Evolutionary conservation across 23 tunicate species (phyloP).

Genomic region (Trididemnum miniatum): DNA sequence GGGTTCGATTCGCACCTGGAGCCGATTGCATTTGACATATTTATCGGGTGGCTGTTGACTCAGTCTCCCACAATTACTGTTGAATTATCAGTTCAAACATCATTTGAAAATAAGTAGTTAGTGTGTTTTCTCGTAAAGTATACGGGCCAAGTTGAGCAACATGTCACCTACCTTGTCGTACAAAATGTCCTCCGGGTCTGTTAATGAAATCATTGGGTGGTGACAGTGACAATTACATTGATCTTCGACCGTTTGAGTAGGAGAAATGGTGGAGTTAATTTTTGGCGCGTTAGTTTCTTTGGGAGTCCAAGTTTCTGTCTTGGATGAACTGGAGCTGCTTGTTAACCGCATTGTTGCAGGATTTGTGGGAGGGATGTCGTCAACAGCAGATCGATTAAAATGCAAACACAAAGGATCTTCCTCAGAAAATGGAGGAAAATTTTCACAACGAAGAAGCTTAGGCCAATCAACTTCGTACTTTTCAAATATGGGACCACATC

Average conservation of each 20-base stretch:
- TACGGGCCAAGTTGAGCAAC: too few relatives aligned
- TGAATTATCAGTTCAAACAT: too few relatives aligned
- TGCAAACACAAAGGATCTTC: slow-evolving; percentile 65
- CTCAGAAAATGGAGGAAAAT: slow-evolving; percentile 57
- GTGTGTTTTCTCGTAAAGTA: too few relatives aligned
- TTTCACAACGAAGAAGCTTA: slow-evolving; percentile 57
- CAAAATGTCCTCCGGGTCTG: not conserved
- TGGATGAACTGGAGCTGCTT: not conserved
- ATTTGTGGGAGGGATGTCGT: not conserved
- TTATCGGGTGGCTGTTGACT: too few relatives aligned
- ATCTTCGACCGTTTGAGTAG: not conserved
- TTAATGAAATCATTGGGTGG: not conserved
- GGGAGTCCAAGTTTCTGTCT: not conserved
- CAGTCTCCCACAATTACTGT: too few relatives aligned
- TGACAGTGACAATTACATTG: not conserved
- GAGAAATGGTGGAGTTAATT: not conserved
- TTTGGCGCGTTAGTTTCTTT: not conserved
- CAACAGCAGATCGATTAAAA: slow-evolving; percentile 41
- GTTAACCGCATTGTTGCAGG: not conserved
- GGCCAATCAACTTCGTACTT: slow-evolving; percentile 71
- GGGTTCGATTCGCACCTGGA: too few relatives aligned
- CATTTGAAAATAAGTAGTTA: too few relatives aligned
- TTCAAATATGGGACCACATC: slow-evolving; percentile 68
- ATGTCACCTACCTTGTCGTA: not conserved
- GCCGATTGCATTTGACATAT: too few relatives aligned